Evolutionary conservation across 2,888 invertebrate genomes (phyloP), one percentile per base, ranked within the genome.

Genomic region (Cerastis leucographa): DNA sequence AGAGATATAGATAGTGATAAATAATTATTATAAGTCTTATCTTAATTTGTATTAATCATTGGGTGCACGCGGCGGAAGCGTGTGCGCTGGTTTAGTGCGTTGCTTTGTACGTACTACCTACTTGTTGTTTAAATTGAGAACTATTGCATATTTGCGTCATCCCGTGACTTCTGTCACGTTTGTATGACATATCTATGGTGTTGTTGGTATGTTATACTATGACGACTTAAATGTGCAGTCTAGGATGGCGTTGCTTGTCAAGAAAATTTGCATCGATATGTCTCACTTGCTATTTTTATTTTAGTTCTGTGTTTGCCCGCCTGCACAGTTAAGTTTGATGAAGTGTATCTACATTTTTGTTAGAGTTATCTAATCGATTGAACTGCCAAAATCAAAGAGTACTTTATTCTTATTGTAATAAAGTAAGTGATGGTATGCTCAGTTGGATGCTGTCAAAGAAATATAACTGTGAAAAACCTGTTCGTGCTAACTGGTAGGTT

Each of bases 1-100:
- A 68, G 64, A 87, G 81, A 89, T 89, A 78, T 73, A 85, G 88
- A 89, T 88, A 89, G 69, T 86, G 89, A 90, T 90, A 88, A 79
- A 76, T 78, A 78, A 76, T 71, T 35, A 80, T 67, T 67, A 62
- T 67, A 71, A 40, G 25, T 77, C 67, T 81, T 86, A 81, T 85
- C 85, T 79, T 54, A 76, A 70, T 68, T 84, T 83, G 68, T 83
- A 72, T 67, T 85, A 81, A 85, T 82, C 74, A 87, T 74, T 51
- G 64, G 44, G 59, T 40, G 74, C 89, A 89, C 81, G 89, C 87
- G 78, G 78, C 46, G 72, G 25, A n/a, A 62, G 81, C 88, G 81
- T 89, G 89, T 49, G 67, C 72, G 54, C 40, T 51, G 40, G 29
- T 67, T 62, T 74, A 44, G 61, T 80, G 74, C 65, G 80, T 76